A percentile compares a stretch with the other conserved stretches of the same genome.
Conservation (phyloP, 2,797 vertebrate species). For the Basileuterus tristriatus region DNA sequence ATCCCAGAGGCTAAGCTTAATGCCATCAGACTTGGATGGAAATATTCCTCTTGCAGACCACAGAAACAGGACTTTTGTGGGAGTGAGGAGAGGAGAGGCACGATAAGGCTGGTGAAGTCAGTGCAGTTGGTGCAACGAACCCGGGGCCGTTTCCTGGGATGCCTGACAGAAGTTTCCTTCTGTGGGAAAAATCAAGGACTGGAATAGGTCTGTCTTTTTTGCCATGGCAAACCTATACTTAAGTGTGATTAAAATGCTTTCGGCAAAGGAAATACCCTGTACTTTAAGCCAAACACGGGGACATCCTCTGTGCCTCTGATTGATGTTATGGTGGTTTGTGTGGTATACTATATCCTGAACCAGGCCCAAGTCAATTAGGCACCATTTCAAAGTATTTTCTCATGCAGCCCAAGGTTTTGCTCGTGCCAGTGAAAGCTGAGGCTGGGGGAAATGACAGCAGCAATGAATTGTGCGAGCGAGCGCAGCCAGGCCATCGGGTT, state of each 20-base stretch:
- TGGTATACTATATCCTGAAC: conserved; percentile 43
- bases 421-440: not conserved
- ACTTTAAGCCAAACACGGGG: conserved; percentile 29
- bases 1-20: not conserved
- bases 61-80: not conserved
- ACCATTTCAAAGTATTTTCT: conserved; percentile 36
- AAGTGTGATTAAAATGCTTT: conserved; percentile 52
- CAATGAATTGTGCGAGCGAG: not conserved
- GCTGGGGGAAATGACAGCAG: not conserved
- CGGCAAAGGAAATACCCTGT: conserved; percentile 61
- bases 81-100: not conserved
- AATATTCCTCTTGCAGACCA: not conserved
- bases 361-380: conserved; percentile 56
- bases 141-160: not conserved
- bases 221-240: conserved; percentile 59
- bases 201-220: not conserved
- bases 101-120: not conserved
- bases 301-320: conserved; percentile 41
- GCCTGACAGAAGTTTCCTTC: conserved; percentile 10
- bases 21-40: not conserved
- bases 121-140: not conserved
- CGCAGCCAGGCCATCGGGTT: not conserved
- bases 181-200: conserved; percentile 62
- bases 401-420: not conserved
- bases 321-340: conserved; percentile 63